Base-by-base conservation (phyloP, 1,140 invertebrate genomes). In the Micrasema longulum region DNA sequence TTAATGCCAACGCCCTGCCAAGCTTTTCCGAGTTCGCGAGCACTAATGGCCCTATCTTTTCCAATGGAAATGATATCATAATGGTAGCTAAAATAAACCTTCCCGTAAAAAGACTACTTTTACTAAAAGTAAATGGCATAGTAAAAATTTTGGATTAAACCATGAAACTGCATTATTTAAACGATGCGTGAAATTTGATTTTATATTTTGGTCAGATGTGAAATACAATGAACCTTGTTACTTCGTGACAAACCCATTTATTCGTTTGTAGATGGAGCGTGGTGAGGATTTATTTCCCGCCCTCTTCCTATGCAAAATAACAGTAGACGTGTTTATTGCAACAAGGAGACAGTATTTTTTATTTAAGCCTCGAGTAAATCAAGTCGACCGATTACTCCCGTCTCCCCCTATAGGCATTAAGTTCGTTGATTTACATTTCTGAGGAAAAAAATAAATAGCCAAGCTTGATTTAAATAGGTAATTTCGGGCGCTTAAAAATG, bases 1-100 rank as follows among this genome's bases (percentile, higher is more conserved):
- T 31, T 31, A 31, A 31, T 65, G 63, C 63, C 45, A 50, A 65
- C 31, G 47, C 41, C 63, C 63, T 47, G 63, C 55, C 55, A 22
- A 60, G 55, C 35, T 60, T 57, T 55, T 60, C 55, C 31, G 55
- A 60, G 31, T 38, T 22, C 35, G 35, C n/a, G 52, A 23, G 20
- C 50, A 22, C 55, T 60, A 60, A 60, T 60, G 55, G 55, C 1
- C 31, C n/a, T n/a, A n/a, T n/a, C n/a, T 20, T 41, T 41, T n/a
- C n/a, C 55, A 11, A 18, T n/a, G 35, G 11, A 60, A 60, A 38
- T 16, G 35, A 22, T 20, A 26, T 41, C 12, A 9, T 7, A n/a
- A n/a, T 41, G 23, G 35, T 18, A 36, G 38, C 14, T 22, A 11
- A 41, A 41, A 60, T 41, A n/a, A 26, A 22, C 50, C 50, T n/a